Evolutionary conservation across 2,797 vertebrate species (phyloP).

Genomic region (Gadopsis marmoratus): DNA sequence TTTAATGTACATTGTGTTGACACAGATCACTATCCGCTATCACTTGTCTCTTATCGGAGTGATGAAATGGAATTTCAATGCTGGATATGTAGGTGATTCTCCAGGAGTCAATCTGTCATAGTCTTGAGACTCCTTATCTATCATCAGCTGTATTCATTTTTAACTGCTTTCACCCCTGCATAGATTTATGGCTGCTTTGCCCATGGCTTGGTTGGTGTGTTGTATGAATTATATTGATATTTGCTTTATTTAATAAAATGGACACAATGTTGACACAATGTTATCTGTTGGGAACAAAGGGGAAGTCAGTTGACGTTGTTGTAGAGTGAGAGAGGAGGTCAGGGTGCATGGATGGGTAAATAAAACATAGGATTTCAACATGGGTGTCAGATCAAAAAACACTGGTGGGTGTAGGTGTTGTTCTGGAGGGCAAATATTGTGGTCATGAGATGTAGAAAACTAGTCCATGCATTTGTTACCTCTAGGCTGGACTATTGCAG

Average conservation of each 20-base stretch:
- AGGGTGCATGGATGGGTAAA: neutral
- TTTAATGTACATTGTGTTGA: conserved; percentile 92
- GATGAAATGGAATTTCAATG: conserved; percentile 86
- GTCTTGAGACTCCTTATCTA: conserved; percentile 86
- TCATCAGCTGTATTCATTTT: conserved; percentile 88
- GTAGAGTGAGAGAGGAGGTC: neutral
- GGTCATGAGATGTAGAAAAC: no score
- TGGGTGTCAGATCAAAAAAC: no score
- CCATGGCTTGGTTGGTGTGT: conserved; percentile 53
- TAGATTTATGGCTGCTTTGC: conserved; percentile 75
- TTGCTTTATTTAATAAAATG: neutral
- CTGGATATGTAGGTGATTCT: conserved; percentile 81
- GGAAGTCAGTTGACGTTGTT: neutral
- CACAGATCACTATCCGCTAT: conserved; percentile 89
- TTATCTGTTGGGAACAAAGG: neutral
- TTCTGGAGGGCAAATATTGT: no score
- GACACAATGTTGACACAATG: neutral
- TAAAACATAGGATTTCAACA: neutral
- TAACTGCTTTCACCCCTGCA: conserved; percentile 76
- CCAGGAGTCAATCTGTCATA: conserved; percentile 85
- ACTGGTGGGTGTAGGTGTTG: no score
- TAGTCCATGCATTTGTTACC: no score
- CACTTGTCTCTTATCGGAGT: conserved; percentile 84
- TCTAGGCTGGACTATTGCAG: no score
- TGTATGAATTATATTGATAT: neutral